Conservation (phyloP, 2,888 invertebrate species). For the Plagodis dolabraria region DNA sequence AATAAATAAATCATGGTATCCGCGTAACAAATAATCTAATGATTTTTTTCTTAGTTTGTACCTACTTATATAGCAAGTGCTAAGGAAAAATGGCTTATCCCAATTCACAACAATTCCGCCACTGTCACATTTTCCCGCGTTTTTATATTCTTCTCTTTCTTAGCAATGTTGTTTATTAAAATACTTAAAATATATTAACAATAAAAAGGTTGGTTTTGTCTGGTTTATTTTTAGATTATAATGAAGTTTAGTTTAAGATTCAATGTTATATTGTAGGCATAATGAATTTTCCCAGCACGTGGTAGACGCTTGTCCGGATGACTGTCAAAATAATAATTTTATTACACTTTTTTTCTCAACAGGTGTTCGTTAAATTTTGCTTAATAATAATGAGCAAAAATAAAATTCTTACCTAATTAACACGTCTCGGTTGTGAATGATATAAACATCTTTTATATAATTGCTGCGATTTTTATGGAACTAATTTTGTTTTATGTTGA, state of each 20-base stretch:
- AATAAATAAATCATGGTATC: conserved; percentile 10
- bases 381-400: conserved; percentile 30
- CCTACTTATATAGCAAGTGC: conserved; percentile 29
- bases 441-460: conserved; percentile 37
- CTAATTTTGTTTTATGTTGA: conserved; percentile 32
- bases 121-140: too few species aligned
- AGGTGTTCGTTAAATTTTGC: conserved; percentile 40
- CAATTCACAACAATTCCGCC: too few species aligned
- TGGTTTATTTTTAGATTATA: background rate
- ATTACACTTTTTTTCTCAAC: conserved; percentile 27
- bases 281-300: conserved; percentile 30
- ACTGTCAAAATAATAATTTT: conserved; percentile 23
- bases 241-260: background rate
- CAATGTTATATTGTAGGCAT: background rate
- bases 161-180: too few species aligned
- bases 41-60: conserved; percentile 6
- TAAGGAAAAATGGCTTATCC: background rate
- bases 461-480: conserved; percentile 32
- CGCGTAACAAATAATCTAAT: conserved; percentile 13
- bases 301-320: conserved; percentile 28
- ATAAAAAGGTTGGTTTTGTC: too few species aligned
- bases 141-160: too few species aligned
- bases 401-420: conserved; percentile 37
- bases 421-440: conserved; percentile 31
- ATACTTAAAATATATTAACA: too few species aligned